A percentile compares a stretch with the other conserved stretches of the same genome.
phyloP scores from a whole-genome alignment of 2,888 invertebrate genomes.

The Petrophora chlorosata region DNA sequence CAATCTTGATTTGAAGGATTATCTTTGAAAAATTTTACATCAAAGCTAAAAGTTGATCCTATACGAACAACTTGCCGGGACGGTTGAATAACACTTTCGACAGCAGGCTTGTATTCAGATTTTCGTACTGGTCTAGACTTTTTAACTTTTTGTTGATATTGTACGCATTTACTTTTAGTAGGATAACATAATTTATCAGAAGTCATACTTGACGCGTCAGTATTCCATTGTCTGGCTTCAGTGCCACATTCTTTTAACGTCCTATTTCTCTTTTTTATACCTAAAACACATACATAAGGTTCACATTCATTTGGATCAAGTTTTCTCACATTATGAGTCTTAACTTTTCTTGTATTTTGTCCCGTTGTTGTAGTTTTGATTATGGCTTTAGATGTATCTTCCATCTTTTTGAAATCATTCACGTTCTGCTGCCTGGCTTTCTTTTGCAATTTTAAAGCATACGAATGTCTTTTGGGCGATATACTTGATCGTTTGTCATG shows the following conservation, averaged over 20 bases:
- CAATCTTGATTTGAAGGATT: too few relatives aligned
- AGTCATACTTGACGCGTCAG: constrained; percentile 4
- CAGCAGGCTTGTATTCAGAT: neutral
- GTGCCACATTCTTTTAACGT: neutral
- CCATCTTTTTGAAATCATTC: constrained; percentile 1
- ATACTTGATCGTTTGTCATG: constrained; percentile 6
- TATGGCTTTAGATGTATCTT: neutral
- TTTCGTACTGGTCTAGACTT: neutral
- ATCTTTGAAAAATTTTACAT: constrained; percentile 47
- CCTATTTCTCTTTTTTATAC: constrained; percentile 43
- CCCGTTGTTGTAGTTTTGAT: neutral
- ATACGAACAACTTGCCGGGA: constrained; percentile 41
- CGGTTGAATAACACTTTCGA: neutral
- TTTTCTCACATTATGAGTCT: neutral
- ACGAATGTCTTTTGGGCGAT: constrained; percentile 41
- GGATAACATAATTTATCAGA: constrained; percentile 23
- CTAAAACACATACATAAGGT: constrained; percentile 49
- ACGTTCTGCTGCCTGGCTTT: neutral
- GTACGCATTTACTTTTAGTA: neutral
- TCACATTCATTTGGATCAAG: constrained; percentile 50
- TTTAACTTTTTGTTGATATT: neutral
- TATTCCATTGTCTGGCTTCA: neutral
- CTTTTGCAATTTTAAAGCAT: constrained; percentile 42
- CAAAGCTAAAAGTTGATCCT: constrained; percentile 47
- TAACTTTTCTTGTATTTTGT: constrained; percentile 7